Percentiles rank a stretch among this genome's conserved stretches.
phyloP scores from a whole-genome alignment of 2,888 invertebrate species.

The Cataglyphis cursor region DNA sequence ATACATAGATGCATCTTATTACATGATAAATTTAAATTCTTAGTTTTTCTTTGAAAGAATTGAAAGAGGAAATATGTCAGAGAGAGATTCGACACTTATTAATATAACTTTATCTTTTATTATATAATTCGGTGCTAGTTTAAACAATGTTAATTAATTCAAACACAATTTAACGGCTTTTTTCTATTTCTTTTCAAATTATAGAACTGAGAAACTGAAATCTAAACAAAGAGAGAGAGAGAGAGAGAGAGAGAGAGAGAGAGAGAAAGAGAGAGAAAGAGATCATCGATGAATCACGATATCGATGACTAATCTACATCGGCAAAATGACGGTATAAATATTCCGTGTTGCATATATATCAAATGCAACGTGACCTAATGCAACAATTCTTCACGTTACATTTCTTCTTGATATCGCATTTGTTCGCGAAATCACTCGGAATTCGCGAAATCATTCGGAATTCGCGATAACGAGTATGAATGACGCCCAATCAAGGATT shows the following conservation, averaged over 20 bases:
- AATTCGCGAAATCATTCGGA: neutral
- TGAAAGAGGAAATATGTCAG: neutral
- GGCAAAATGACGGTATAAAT: slow-evolving; percentile 7
- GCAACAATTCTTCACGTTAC: neutral
- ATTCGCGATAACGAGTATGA: neutral
- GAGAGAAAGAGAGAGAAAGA: neutral
- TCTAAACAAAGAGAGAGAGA: neutral
- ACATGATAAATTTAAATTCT: neutral
- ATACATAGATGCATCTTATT: neutral
- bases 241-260: neutral
- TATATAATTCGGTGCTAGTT: neutral
- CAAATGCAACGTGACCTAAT: slow-evolving; percentile 25
- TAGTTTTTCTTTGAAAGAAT: neutral
- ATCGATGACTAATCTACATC: neutral
- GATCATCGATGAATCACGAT: neutral
- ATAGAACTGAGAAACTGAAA: neutral
- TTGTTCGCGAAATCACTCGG: slow-evolving; percentile 6
- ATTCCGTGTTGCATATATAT: slow-evolving; percentile 13
- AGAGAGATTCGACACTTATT: neutral
- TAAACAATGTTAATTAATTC: neutral
- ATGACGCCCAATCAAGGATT: neutral
- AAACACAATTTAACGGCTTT: neutral
- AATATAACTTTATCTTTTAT: neutral
- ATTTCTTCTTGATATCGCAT: neutral
- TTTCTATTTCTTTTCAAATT: neutral